These are phyloP conservation scores for Eudyptes chrysolophus DNA, from an alignment of 2,113 vertebrate species.

Conservation along the genomic window DNA sequence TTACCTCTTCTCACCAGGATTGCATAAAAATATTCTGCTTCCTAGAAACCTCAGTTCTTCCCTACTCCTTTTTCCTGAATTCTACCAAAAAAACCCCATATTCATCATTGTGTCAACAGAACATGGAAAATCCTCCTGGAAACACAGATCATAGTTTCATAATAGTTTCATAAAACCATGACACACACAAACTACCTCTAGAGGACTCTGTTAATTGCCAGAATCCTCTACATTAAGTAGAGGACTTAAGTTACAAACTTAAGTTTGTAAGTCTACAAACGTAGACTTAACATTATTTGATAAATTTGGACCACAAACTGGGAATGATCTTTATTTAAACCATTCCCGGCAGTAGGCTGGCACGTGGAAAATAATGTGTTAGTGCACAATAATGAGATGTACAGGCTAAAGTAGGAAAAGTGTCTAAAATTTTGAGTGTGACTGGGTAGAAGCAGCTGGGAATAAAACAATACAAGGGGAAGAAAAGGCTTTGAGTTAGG, in stretches of 20 bases:
- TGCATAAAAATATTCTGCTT: neutral
- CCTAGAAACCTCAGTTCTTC: neutral
- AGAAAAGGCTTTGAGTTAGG: neutral
- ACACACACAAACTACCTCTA: neutral
- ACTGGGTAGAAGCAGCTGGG: neutral
- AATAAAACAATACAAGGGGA: neutral
- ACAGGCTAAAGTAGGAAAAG: neutral
- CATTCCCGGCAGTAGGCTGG: neutral
- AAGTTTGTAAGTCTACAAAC: neutral
- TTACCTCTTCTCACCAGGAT: neutral
- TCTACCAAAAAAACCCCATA: rapidly evolving
- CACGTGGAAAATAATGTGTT: neutral
- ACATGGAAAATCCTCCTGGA: neutral
- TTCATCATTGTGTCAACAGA: neutral
- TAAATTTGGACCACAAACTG: neutral
- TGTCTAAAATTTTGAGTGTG: neutral
- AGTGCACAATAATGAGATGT: neutral
- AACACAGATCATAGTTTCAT: neutral
- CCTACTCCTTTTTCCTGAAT: neutral
- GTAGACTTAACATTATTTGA: neutral
- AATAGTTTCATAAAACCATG: neutral
- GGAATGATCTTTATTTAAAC: neutral
- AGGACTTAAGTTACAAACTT: neutral
- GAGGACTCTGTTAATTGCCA: neutral
- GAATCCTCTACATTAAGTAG: neutral